Evolutionary conservation across 1,140 invertebrate genomes (phyloP).

Genomic region (Popillia japonica): DNA sequence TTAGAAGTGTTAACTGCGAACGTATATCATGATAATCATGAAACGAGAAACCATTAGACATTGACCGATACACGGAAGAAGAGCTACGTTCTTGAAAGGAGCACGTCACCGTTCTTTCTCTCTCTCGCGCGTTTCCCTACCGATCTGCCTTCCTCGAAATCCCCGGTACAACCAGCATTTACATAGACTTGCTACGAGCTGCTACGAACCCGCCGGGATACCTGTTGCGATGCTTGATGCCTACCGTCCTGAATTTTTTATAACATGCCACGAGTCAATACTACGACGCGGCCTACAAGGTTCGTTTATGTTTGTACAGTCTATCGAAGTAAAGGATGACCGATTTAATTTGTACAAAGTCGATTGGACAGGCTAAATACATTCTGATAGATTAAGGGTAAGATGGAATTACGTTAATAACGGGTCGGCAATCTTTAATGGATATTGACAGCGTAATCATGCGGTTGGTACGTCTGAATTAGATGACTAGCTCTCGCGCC

Average conservation of each 20-base stretch:
- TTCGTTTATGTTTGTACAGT: neutral
- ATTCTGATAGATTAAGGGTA: no score
- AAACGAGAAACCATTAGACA: neutral
- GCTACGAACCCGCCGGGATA: neutral
- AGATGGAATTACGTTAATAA: no score
- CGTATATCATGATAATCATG: neutral
- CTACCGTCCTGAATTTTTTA: neutral
- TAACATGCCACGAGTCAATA: conserved; percentile 8
- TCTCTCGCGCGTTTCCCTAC: neutral
- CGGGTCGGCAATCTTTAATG: no score
- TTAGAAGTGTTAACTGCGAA: neutral
- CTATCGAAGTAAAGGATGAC: no score
- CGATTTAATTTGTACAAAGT: no score
- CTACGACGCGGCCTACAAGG: neutral
- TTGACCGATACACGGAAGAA: neutral
- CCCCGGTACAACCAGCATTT: neutral
- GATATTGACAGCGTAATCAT: no score
- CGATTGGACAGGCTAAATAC: neutral
- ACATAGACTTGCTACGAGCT: neutral
- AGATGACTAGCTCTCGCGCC: no score
- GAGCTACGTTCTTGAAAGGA: neutral
- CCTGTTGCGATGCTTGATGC: neutral
- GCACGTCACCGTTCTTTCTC: neutral
- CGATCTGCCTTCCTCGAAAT: neutral
- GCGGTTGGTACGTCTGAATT: no score